These are phyloP conservation scores for Liolophura sinensis DNA, from an alignment of 1,140 invertebrate genomes.

Conservation along the genomic window DNA sequence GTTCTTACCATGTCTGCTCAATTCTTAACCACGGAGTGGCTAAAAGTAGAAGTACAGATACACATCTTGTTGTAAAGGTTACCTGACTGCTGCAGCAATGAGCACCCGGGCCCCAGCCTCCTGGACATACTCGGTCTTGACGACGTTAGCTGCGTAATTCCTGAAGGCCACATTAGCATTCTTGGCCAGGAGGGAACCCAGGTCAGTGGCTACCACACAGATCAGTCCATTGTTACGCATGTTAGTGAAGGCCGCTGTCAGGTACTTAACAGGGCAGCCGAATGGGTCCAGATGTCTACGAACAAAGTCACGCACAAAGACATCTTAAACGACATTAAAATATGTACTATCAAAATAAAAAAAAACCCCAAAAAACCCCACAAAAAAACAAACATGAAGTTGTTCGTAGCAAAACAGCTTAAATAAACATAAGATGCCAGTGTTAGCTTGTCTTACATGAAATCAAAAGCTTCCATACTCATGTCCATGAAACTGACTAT, in stretches of 20 bases:
- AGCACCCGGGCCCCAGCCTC: conserved; percentile 54
- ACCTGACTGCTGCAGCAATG: conserved; percentile 51
- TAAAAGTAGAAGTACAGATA: background rate
- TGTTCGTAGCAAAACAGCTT: too few species aligned
- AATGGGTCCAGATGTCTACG: conserved; percentile 52
- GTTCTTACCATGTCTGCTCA: background rate
- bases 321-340: too few species aligned
- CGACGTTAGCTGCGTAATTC: conserved; percentile 48
- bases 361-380: too few species aligned
- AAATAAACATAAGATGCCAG: too few species aligned
- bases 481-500: too few species aligned
- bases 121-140: conserved; percentile 55
- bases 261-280: conserved; percentile 40
- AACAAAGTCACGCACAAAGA: conserved; percentile 14
- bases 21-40: background rate
- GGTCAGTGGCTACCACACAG: conserved; percentile 50
- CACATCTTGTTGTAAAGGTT: too few species aligned
- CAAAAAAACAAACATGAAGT: too few species aligned
- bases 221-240: conserved; percentile 49
- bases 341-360: too few species aligned
- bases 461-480: too few species aligned
- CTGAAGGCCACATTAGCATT: conserved; percentile 46
- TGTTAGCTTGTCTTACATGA: too few species aligned
- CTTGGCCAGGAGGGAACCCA: conserved; percentile 49
- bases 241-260: conserved; percentile 51